Base-by-base conservation (phyloP, 2,888 invertebrate species). In the Calameuta filiformis region DNA sequence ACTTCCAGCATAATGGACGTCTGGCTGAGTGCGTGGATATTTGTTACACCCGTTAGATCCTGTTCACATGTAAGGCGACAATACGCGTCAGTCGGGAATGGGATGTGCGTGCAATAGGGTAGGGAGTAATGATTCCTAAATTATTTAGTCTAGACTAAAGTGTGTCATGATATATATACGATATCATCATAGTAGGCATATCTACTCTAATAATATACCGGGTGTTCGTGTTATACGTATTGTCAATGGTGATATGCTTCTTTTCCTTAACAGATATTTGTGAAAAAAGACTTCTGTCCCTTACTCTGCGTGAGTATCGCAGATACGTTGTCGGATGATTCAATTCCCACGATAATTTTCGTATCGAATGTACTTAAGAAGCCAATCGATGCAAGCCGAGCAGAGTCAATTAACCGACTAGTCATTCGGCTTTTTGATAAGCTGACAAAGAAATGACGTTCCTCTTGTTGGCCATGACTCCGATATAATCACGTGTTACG, bases 51-150 rank as follows among this genome's bases (percentile, higher is more conserved):
- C 84, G 82, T 76, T 85, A 69, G 12, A 34, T 79, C 35, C 73
- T 73, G 77, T 81, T 85, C 80, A 79, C 80, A 81, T 80, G 79
- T 78, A 75, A 83, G 79, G 76, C 71, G 77, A 75, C 77, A 79
- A 74, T 81, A 74, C 81, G 80, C 79, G 75, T 68, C n/a, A 30
- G 31, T 12, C 71, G 31, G 71, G 73, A 35, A 81, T 83, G 81
- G 83, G 80, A 84, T 82, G 81, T 79, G 79, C 80, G 79, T 79
- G 82, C 79, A 81, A 83, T 81, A 82, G 85, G 79, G 83, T 81
- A 82, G 85, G 79, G 83, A 84, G 83, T 81, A 83, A 83, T 85
- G 83, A 85, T 85, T 86, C 82, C 81, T 85, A 83, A 86, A 87
- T 86, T 84, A 87, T 86, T 85, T 85, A 83, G 85, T 83, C 81